Evolutionary conservation across 53 echinoderm and acorn worm genomes (phyloP), one percentile per base, ranked within the genome.

Genomic region (Holothuria leucospilota): DNA sequence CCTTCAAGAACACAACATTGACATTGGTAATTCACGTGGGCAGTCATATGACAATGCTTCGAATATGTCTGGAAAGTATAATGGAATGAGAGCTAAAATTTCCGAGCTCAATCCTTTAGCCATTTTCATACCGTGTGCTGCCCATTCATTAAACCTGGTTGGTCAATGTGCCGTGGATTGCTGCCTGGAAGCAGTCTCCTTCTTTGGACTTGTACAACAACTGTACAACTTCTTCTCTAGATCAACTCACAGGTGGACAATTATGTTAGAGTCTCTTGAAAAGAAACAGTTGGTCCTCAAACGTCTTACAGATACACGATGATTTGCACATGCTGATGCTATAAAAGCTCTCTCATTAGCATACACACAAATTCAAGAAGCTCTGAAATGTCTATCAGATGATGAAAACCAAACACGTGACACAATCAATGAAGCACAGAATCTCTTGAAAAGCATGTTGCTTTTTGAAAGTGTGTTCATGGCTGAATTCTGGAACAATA

Each of bases 111-210:
- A 78, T 58, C 78, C 78, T 56, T 52, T 58, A 78, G 78, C 78
- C 78, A 58, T 78, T 78, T 78, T 78, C 78, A 78, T 78, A 56
- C 78, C 78, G 53, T 78, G 78, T 78, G 78, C 78, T 78, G 58
- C 78, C 59, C 59, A 78, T 58, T 78, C 52, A 78, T 78, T 78
- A 58, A 51, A 78, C 59, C 78, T 78, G 53, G 78, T 78, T 78
- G 78, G 78, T 56, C 78, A 78, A 58, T 78, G 53, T 78, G 58
- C 78, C 59, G 78, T 58, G 53, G 53, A 52, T 78, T 78, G 78
- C 59, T 78, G 78, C 29, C 53, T 78, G 53, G 78, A 78, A 78
- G 78, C 78, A 56, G 78, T 78, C 59, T 56, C 53, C 58, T 78
- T 56, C 59, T 78, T 78, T 78, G 78, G 59, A 52, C 59, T 78